A percentile compares a stretch with the other conserved stretches of the same genome.
Conservation (phyloP, 2,888 invertebrate species). For the Diarsia mendica region DNA sequence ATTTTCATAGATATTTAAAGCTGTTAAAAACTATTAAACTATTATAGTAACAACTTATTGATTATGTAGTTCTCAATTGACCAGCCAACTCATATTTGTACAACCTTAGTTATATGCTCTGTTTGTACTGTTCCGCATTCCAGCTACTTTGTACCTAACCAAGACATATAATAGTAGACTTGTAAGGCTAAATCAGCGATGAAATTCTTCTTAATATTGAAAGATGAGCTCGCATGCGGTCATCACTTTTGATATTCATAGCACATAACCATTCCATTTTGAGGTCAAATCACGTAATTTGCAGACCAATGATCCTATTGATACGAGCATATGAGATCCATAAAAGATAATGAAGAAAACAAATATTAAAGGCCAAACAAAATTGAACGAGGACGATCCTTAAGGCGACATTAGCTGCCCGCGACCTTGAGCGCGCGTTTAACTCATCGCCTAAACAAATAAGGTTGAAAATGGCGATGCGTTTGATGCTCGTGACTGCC, state of each 20-base stretch:
- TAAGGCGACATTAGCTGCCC: no score
- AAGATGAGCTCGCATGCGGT: constrained; percentile 10
- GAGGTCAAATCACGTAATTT: constrained; percentile 48
- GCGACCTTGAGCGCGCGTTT: no score
- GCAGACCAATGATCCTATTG: constrained; percentile 32
- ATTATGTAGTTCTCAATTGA: constrained; percentile 24
- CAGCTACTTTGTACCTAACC: constrained; percentile 13
- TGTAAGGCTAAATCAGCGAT: constrained; percentile 8
- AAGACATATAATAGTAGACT: constrained; percentile 16
- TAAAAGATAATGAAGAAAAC: constrained; percentile 30
- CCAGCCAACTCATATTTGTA: constrained; percentile 30
- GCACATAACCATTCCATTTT: constrained; percentile 26
- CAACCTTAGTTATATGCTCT: not conserved
- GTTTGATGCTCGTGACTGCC: no score
- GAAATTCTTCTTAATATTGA: constrained; percentile 26
- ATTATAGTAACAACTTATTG: constrained; percentile 5
- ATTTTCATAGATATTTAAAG: no score
- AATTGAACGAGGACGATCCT: constrained; percentile 27
- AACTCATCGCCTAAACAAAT: no score
- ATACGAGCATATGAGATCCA: constrained; percentile 21
- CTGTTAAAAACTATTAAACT: not conserved
- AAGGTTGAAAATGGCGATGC: no score
- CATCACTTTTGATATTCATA: constrained; percentile 36
- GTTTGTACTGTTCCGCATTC: constrained; percentile 42
- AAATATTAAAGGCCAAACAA: constrained; percentile 33